Evolutionary conservation across 2,888 invertebrate species (phyloP).

Genomic region (Sylvicola fuscatus): DNA sequence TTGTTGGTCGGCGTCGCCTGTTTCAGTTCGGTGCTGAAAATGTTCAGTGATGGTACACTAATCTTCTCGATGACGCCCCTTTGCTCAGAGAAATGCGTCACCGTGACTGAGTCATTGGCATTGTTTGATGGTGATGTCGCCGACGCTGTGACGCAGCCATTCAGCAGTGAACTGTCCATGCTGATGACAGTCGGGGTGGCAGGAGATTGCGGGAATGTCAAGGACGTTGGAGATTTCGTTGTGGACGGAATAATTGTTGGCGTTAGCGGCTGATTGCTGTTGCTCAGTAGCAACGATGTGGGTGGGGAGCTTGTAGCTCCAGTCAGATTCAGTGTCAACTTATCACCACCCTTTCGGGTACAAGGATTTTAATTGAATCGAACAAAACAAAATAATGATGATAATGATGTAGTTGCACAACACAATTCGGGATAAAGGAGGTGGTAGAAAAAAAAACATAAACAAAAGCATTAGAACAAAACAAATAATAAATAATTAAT

Average conservation of each 20-base stretch:
- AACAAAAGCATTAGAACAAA: not conserved
- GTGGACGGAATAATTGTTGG: conserved; percentile 7
- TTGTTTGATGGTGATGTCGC: no score
- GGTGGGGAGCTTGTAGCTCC: conserved; percentile 21
- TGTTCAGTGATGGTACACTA: conserved; percentile 10
- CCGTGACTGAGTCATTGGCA: conserved; percentile 26
- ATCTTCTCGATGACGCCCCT: conserved; percentile 18
- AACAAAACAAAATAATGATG: no score
- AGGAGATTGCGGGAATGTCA: conserved; percentile 10
- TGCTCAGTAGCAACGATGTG: not conserved
- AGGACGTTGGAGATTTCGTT: conserved; percentile 9
- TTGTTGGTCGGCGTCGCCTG: not conserved
- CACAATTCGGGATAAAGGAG: no score
- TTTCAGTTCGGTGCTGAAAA: conserved; percentile 6
- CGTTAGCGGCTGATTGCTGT: conserved; percentile 11
- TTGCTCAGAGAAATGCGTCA: conserved; percentile 31
- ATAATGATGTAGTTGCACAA: no score
- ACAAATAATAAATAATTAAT: conserved; percentile 2
- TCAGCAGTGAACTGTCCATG: conserved; percentile 15
- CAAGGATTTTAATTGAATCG: no score
- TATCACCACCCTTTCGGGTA: conserved; percentile 38
- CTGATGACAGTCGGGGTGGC: conserved; percentile 12
- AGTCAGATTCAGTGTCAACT: conserved; percentile 41
- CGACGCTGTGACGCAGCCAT: conserved; percentile 2
- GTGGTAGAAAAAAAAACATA: no score